Conservation (phyloP, 2,888 invertebrate genomes). For the Incurvaria masculella region DNA sequence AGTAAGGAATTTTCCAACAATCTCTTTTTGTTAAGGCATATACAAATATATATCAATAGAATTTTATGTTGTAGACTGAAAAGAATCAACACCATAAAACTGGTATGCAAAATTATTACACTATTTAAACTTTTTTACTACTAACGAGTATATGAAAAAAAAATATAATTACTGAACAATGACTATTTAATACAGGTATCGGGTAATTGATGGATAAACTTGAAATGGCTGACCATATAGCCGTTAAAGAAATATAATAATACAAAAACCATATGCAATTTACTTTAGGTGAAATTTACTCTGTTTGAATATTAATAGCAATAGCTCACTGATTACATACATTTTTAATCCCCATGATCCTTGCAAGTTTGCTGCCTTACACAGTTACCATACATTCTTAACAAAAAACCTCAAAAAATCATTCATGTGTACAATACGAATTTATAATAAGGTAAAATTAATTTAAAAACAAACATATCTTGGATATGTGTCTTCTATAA, state of each 20-base stretch:
- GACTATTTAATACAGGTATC: neutral
- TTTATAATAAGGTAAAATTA: neutral
- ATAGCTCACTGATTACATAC: too few relatives aligned
- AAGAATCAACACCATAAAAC: too few relatives aligned
- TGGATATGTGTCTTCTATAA: conserved; percentile 8
- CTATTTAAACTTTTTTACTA: conserved; percentile 4
- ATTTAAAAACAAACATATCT: conserved; percentile 26
- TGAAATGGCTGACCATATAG: conserved; percentile 7
- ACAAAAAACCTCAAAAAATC: too few relatives aligned
- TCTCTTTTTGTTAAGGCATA: too few relatives aligned
- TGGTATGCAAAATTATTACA: conserved; percentile 6
- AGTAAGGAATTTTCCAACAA: too few relatives aligned
- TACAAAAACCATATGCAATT: too few relatives aligned
- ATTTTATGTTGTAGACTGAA: too few relatives aligned
- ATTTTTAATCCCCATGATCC: conserved; percentile 19
- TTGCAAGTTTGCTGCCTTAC: conserved; percentile 3
- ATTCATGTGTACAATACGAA: too few relatives aligned
- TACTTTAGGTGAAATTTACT: too few relatives aligned
- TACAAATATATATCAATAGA: too few relatives aligned
- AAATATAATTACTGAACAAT: conserved; percentile 2
- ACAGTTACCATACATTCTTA: neutral
- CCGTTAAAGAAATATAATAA: conserved; percentile 11
- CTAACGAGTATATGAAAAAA: neutral
- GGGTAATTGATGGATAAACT: conserved; percentile 1
- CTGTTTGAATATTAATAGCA: too few relatives aligned